Conservation (phyloP, 2,113 vertebrate genomes). For the Glareola pratincola region DNA sequence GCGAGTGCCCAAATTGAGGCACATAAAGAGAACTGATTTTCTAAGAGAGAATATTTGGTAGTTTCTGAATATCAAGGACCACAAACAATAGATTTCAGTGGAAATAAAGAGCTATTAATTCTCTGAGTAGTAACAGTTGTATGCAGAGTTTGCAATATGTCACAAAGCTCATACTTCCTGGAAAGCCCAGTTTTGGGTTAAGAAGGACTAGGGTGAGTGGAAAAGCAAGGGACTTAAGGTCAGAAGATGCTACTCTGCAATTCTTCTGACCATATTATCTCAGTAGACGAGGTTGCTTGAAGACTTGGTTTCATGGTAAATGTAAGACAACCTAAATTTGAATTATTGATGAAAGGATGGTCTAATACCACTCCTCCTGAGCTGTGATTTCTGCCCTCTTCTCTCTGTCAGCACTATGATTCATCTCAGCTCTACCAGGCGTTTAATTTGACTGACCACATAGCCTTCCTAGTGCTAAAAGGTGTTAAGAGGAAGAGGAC, state of each 20-base stretch:
- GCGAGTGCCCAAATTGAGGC: background rate
- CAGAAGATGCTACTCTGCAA: background rate
- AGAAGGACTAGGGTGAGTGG: background rate
- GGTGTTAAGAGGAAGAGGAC: background rate
- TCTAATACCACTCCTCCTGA: background rate
- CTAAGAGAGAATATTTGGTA: background rate
- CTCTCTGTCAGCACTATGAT: background rate
- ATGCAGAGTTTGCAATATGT: background rate
- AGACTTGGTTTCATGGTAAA: background rate
- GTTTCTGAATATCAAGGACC: background rate
- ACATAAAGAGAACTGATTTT: background rate
- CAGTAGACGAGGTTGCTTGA: background rate
- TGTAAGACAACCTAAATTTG: background rate
- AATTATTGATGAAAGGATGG: background rate
- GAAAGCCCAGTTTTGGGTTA: background rate
- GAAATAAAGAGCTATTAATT: background rate
- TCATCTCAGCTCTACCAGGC: background rate
- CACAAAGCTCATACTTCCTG: background rate
- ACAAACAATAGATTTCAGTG: background rate
- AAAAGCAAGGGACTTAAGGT: background rate
- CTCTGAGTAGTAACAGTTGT: background rate
- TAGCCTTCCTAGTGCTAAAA: background rate
- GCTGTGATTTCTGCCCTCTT: background rate
- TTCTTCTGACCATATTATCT: background rate
- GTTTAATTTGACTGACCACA: background rate